Evolutionary conservation across 2,888 invertebrate genomes (phyloP).

Genomic region (Amphipoea lucens): DNA sequence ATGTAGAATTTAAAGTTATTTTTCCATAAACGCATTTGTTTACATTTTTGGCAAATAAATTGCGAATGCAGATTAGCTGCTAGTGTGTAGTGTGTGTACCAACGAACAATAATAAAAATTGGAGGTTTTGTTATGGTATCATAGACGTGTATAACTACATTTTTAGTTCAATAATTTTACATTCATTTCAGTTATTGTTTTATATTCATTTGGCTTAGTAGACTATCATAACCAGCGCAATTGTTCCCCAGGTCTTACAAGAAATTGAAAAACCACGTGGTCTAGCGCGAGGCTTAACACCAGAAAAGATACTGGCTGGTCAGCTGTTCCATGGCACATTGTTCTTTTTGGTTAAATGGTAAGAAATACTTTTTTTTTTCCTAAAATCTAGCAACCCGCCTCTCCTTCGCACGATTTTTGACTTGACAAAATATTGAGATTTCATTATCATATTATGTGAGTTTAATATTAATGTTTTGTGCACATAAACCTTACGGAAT

Average conservation of each 20-base stretch:
- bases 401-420: too few species aligned
- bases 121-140: too few species aligned
- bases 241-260: slow-evolving; percentile 78
- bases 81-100: too few species aligned
- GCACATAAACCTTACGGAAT: neutral
- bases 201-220: neutral
- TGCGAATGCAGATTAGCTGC: too few species aligned
- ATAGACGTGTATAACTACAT: too few species aligned
- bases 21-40: too few species aligned
- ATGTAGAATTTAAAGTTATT: too few species aligned
- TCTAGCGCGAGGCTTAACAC: slow-evolving; percentile 94
- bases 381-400: neutral
- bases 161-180: neutral
- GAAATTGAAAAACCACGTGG: slow-evolving; percentile 92
- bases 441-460: neutral
- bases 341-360: slow-evolving; percentile 98
- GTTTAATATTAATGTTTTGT: neutral
- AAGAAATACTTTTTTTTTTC: slow-evolving; percentile 66
- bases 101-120: too few species aligned
- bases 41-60: too few species aligned
- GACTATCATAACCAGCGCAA: neutral
- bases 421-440: neutral
- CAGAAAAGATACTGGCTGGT: slow-evolving; percentile 97
- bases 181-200: neutral
- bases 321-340: slow-evolving; percentile 97